phyloP scores from a whole-genome alignment of 2,888 invertebrate genomes.

The Thyatira batis region DNA sequence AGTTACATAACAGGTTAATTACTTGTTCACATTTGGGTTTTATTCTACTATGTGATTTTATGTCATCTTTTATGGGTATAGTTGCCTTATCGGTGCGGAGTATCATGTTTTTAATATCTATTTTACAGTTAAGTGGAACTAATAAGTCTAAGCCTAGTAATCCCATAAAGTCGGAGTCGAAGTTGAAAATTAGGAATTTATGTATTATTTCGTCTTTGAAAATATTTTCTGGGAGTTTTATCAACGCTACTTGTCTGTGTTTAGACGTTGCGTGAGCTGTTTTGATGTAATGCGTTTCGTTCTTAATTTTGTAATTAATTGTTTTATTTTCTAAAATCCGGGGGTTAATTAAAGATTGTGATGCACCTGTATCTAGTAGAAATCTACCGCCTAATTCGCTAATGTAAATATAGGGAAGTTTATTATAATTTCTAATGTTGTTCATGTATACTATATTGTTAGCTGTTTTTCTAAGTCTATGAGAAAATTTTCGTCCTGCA shows the following conservation, averaged over 20 bases:
- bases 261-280: slow-evolving; percentile 53
- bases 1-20: slow-evolving; percentile 21
- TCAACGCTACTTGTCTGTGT: slow-evolving; percentile 22
- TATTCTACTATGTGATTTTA: slow-evolving; percentile 18
- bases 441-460: slow-evolving; percentile 18
- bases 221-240: slow-evolving; percentile 13
- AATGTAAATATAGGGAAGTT: slow-evolving; percentile 22
- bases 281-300: slow-evolving; percentile 51
- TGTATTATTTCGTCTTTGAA: slow-evolving; percentile 26
- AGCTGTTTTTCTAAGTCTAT: slow-evolving; percentile 3
- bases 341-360: slow-evolving; percentile 22
- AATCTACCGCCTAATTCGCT: slow-evolving; percentile 26
- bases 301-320: slow-evolving; percentile 15
- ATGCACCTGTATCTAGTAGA: slow-evolving; percentile 29
- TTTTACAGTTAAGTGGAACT: slow-evolving; percentile 13
- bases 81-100: slow-evolving; percentile 13
- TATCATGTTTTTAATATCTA: slow-evolving; percentile 29
- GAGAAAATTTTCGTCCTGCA: slow-evolving; percentile 18
- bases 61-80: slow-evolving; percentile 22
- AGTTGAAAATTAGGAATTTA: slow-evolving; percentile 32
- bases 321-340: slow-evolving; percentile 8
- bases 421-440: slow-evolving; percentile 8
- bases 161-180: slow-evolving; percentile 30
- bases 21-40: slow-evolving; percentile 19
- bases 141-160: slow-evolving; percentile 30